Conservation (phyloP, 2,888 invertebrate species). For the Nesidiocoris tenuis region DNA sequence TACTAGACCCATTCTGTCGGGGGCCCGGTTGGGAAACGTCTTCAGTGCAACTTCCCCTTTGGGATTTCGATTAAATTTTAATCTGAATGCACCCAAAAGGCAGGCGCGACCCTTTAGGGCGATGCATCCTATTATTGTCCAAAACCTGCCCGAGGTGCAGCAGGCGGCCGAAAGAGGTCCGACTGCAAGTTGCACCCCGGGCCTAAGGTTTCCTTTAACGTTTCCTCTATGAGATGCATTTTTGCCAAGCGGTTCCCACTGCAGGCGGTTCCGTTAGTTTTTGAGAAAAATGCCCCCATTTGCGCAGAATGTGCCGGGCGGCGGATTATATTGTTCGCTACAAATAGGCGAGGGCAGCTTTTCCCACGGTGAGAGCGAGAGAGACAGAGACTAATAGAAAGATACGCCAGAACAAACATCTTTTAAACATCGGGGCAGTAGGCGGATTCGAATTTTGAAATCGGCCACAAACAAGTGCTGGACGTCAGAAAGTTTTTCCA, state of each 20-base stretch:
- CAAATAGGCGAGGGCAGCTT: background rate
- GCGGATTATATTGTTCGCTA: background rate
- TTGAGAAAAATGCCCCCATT: background rate
- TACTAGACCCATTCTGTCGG: background rate
- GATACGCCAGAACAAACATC: too few relatives aligned
- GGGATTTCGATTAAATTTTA: background rate
- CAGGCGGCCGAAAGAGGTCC: background rate
- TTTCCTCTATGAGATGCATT: background rate
- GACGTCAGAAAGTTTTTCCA: too few relatives aligned
- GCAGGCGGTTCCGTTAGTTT: background rate
- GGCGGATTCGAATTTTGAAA: too few relatives aligned
- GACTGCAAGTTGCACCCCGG: background rate
- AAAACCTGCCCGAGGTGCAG: slow-evolving; percentile 26
- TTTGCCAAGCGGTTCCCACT: background rate
- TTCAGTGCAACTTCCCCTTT: background rate
- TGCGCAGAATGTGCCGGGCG: background rate
- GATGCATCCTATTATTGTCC: slow-evolving; percentile 28
- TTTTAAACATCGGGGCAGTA: too few relatives aligned
- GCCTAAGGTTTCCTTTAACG: background rate
- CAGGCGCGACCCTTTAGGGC: background rate
- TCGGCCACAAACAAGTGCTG: too few relatives aligned
- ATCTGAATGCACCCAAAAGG: background rate
- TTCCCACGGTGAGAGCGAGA: background rate
- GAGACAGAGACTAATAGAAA: too few relatives aligned
- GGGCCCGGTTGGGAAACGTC: background rate